Evolutionary conservation across 2,113 vertebrate genomes (phyloP), one percentile per base, ranked within the genome.

Genomic region (Sclerurus mexicanus): DNA sequence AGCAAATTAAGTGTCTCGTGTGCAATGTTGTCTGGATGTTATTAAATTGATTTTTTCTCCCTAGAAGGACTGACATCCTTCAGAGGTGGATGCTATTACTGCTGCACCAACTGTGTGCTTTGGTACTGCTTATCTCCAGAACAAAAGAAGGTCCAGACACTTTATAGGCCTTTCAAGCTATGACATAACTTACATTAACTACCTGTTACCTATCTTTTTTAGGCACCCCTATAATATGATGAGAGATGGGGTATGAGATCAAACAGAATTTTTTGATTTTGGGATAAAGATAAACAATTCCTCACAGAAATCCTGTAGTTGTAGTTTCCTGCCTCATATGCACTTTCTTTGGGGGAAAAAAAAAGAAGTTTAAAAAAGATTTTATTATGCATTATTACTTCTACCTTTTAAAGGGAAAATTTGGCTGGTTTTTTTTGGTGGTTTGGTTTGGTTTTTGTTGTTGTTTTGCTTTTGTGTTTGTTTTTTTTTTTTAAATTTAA

Each of bases 31-130:
- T 90, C 93, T 95, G 63, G 81, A 53, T 95, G 20, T 87, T 86
- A 89, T 82, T 94, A 87, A 91, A 83, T n/a, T 14, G 63, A 76
- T 75, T 83, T 87, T 81, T 69, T 78, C 85, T 64, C 77, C 64
- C 52, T 62, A 7, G 69, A 67, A 92, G 53, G 69, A 31, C 14
- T 52, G 55, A 76, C 52, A 42, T 71, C 72, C 49, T 81, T 95
- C 69, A 95, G 69, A 96, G 77, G 42, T 2, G 2, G 86, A 55
- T 84, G 64, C 53, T 69, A 17, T 90, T 85, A 42, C 85, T 80
- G n/a, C n/a, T 82, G 1, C 56, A 33, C 56, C 71, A 50, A 56
- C 35, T 3, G 6, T 66, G 14, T 62, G 50, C 60, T 97, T 91
- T 64, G 44, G 94, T 92, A 39, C 69, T 76, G 27, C 4, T 64